phyloP scores from a whole-genome alignment of 1,140 invertebrate genomes.

The Achatina immaculata region DNA sequence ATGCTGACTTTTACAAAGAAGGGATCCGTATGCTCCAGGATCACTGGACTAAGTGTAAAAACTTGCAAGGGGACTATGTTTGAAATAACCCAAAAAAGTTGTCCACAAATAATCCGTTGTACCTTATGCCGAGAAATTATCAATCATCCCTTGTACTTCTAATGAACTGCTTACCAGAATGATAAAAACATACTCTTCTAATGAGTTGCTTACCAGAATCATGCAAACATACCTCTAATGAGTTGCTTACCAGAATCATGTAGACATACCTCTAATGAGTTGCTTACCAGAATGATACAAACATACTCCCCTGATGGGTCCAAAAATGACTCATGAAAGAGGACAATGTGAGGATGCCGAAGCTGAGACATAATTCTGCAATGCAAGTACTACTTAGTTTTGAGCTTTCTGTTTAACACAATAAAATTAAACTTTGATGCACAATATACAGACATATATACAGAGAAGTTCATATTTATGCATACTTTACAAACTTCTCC shows the following conservation, averaged over 20 bases:
- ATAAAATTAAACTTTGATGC: neutral
- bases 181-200: constrained; percentile 60
- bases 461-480: neutral
- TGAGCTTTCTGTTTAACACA: neutral
- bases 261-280: too few species aligned
- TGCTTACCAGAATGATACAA: constrained; percentile 62
- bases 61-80: too few species aligned
- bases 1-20: too few species aligned
- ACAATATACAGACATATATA: neutral
- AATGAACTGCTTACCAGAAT: constrained; percentile 63
- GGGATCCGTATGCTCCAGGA: too few species aligned
- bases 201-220: too few species aligned
- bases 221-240: too few species aligned
- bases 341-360: constrained; percentile 68
- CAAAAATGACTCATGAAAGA: constrained; percentile 67
- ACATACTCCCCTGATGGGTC: constrained; percentile 59
- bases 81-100: too few species aligned
- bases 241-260: too few species aligned
- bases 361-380: constrained; percentile 64
- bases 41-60: too few species aligned
- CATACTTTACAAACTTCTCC: neutral
- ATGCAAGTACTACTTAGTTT: constrained; percentile 35
- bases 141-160: too few species aligned
- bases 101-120: too few species aligned
- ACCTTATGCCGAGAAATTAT: too few species aligned